These are phyloP conservation scores for Rotaria socialis DNA, from an alignment of 2,888 invertebrate genomes.

Conservation along the genomic window DNA sequence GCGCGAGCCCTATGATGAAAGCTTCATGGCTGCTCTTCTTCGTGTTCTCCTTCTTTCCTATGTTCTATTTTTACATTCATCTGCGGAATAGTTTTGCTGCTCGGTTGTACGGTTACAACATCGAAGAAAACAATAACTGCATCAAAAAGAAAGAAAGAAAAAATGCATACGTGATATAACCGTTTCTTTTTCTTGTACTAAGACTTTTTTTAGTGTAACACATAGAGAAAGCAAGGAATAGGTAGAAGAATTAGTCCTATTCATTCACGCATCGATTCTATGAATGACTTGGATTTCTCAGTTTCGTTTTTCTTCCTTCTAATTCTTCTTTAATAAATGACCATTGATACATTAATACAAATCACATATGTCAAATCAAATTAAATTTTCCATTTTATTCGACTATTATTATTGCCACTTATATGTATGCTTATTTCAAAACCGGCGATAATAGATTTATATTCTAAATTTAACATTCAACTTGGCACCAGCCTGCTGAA, in stretches of 20 bases:
- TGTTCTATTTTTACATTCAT: neutral
- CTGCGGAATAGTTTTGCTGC: neutral
- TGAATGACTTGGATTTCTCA: neutral
- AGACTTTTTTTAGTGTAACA: neutral
- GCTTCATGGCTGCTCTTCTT: neutral
- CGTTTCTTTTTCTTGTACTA: neutral
- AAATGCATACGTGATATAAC: neutral
- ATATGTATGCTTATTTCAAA: neutral
- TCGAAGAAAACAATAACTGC: constrained; percentile 15
- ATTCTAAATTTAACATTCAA: neutral
- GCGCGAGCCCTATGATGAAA: neutral
- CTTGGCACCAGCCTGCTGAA: neutral
- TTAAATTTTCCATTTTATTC: neutral
- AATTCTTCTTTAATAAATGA: neutral
- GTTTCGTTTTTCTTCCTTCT: neutral
- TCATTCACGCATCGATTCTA: neutral
- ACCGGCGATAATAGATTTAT: neutral
- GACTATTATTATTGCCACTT: neutral
- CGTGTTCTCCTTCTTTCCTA: neutral
- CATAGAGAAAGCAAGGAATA: neutral
- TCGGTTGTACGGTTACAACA: neutral
- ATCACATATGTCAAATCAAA: constrained; percentile 4
- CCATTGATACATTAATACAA: neutral
- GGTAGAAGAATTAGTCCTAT: neutral
- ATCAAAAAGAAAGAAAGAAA: neutral